phyloP scores from a whole-genome alignment of 2,113 vertebrate genomes.

The Drymodes brunneopygia region DNA sequence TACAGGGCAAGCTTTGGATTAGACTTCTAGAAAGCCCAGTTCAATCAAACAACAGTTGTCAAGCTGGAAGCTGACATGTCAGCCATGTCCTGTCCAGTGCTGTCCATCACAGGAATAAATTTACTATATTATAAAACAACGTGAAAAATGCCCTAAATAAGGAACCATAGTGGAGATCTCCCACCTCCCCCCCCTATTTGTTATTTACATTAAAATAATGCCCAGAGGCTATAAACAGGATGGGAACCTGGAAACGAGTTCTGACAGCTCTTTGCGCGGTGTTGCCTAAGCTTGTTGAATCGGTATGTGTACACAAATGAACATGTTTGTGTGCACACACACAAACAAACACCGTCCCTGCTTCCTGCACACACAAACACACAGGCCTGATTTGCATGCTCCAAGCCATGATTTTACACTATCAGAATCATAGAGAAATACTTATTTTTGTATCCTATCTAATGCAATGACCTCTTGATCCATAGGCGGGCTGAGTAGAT shows the following conservation, averaged over 20 bases:
- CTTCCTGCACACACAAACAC: not conserved
- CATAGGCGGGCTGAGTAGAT: not conserved
- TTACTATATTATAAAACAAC: not conserved
- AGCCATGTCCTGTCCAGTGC: not conserved
- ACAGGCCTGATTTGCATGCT: not conserved
- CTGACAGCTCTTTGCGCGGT: not conserved
- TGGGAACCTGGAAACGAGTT: not conserved
- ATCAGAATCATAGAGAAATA: not conserved
- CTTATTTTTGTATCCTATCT: accelerated
- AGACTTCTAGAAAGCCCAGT: not conserved
- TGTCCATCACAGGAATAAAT: not conserved
- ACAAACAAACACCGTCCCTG: not conserved
- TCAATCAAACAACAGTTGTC: not conserved
- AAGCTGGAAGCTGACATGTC: not conserved
- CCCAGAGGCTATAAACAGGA: not conserved
- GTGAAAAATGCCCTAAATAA: not conserved
- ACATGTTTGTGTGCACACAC: not conserved
- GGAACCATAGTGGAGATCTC: not conserved
- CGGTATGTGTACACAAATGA: not conserved
- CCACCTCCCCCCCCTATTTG: not conserved
- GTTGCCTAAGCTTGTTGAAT: not conserved
- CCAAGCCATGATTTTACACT: not conserved
- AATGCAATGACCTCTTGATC: not conserved
- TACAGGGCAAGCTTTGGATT: not conserved
- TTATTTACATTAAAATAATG: conserved; percentile 15